These are phyloP conservation scores for Microtus richardsoni DNA, from an alignment of 2,113 vertebrate genomes.

Conservation along the genomic window DNA sequence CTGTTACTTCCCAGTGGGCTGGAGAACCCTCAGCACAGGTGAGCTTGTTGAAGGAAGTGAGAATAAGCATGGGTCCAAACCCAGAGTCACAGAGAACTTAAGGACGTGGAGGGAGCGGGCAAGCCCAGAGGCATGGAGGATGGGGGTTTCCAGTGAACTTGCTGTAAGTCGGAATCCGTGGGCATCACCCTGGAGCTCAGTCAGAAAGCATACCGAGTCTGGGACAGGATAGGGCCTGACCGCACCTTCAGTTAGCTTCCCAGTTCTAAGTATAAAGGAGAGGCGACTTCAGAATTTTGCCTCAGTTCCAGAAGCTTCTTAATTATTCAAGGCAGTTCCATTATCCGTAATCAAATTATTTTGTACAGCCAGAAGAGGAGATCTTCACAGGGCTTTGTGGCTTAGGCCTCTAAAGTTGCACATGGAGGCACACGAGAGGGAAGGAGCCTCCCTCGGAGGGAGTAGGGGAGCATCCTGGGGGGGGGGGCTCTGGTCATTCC, in stretches of 20 bases:
- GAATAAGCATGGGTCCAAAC: background rate
- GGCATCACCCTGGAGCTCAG: background rate
- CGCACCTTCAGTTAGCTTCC: fast-evolving
- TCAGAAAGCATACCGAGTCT: background rate
- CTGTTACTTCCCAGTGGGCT: background rate
- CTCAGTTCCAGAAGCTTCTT: background rate
- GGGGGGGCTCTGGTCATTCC: fast-evolving
- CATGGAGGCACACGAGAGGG: background rate
- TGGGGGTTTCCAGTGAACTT: fast-evolving
- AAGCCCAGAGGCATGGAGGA: no score
- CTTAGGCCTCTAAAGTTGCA: no score
- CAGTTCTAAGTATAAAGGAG: background rate
- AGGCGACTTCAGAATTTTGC: no score
- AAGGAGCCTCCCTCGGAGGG: background rate
- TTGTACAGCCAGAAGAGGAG: background rate
- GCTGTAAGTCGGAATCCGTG: background rate
- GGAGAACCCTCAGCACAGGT: fast-evolving
- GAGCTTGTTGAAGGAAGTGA: background rate
- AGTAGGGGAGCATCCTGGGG: no score
- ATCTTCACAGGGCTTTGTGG: fast-evolving
- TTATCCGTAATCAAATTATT: background rate
- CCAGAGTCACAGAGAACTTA: background rate
- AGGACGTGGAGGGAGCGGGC: background rate
- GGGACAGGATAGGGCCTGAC: background rate
- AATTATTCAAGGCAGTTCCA: background rate